phyloP scores from a whole-genome alignment of 1,140 invertebrate species.

The Branchinecta lynchi region DNA sequence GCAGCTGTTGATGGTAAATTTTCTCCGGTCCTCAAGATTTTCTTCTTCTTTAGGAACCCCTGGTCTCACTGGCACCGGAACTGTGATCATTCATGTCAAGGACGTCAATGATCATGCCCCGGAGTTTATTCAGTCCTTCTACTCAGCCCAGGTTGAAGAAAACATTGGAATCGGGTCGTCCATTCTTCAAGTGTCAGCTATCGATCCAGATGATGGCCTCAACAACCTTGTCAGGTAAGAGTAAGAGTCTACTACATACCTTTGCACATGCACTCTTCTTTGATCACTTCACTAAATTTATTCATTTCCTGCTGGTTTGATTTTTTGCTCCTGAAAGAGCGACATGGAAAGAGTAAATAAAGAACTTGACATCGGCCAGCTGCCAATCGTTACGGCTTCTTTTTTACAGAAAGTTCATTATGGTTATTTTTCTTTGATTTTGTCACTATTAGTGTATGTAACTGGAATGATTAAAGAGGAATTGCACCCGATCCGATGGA shows the following conservation, averaged over 20 bases:
- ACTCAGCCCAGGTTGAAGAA: conserved; percentile 55
- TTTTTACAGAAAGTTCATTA: not conserved
- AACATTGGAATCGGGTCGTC: conserved; percentile 53
- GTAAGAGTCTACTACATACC: not conserved
- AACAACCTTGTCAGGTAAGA: conserved; percentile 61
- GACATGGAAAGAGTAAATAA: not conserved
- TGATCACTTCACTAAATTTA: too few species aligned
- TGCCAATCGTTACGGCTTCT: not conserved
- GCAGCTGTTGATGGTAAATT: too few species aligned
- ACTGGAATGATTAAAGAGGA: too few species aligned
- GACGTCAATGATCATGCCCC: conserved; percentile 89
- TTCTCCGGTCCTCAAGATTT: too few species aligned
- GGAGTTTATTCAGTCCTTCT: conserved; percentile 58
- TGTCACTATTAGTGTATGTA: too few species aligned
- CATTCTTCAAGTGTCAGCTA: conserved; percentile 52
- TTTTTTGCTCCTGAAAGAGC: conserved; percentile 3
- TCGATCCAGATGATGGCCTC: conserved; percentile 61
- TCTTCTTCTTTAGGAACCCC: conserved; percentile 49
- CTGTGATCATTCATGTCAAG: conserved; percentile 68
- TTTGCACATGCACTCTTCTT: too few species aligned
- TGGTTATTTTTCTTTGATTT: not conserved
- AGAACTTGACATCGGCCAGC: not conserved
- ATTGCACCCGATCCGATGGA: too few species aligned
- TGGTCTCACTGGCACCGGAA: conserved; percentile 69
- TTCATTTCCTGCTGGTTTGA: conserved; percentile 15